Evolutionary conservation across 2,888 invertebrate species (phyloP), one percentile per base, ranked within the genome.

Genomic region (Chymomyza fuscimana): DNA sequence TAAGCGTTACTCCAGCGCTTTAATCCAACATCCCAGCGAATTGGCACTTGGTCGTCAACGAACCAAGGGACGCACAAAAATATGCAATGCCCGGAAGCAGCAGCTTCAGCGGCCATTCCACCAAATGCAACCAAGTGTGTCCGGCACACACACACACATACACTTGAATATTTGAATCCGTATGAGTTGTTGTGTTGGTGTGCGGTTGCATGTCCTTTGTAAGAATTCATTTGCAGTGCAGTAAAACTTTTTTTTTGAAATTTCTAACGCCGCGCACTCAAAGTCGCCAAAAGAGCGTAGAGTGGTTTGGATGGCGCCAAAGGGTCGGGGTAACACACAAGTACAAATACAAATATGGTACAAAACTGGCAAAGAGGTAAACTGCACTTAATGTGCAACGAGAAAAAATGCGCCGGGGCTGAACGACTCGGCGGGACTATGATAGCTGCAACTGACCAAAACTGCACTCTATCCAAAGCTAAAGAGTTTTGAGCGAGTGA

Each of bases 321-420:
- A 40, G 32, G n/a, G 40, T 32, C 16, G 16, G 19, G 40, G 61
- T 32, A 36, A 61, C 10, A 46, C 40, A 46, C 40, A 46, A 46
- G 40, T 12, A 46, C 40, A 46, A 46, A 46, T 46, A 54, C 78
- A 72, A 76, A 32, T 32, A 32, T 32, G 32, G 71, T 70, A 78
- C 70, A 60, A 60, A 60, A 60, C 60, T 60, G 73, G 70, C 83
- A 78, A 83, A 83, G 83, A 83, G 83, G 84, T 84, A 83, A 89
- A 88, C 78, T 89, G 89, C 90, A 89, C 89, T 89, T 86, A 86
- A 89, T 89, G 82, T 89, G 89, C 88, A 89, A 74, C 81, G 81
- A 87, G 80, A 86, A 87, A 87, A 86, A 80, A 87, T 73, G 74
- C 76, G 51, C 19, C 16, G 5, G 32, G 36, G 46, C 16, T 46